Evolutionary conservation across 2,113 vertebrate genomes (phyloP), one percentile per base, ranked within the genome.

Genomic region (Atrichornis clamosus): DNA sequence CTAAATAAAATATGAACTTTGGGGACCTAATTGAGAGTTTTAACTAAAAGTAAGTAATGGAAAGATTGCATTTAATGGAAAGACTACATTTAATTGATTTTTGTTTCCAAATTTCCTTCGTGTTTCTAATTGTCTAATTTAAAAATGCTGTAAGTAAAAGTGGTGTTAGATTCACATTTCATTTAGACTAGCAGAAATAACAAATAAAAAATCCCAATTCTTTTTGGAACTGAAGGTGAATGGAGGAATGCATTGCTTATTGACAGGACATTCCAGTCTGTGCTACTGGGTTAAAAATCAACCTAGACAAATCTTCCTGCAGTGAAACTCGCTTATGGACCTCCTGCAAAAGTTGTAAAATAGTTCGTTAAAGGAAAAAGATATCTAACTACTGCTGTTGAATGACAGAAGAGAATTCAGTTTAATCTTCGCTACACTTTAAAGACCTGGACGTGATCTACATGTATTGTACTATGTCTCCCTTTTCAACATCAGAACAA

Each of bases 1-100:
- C 32, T 65, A 91, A 93, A 91, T 80, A 73, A 95, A 81, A 55
- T 8, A 17, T 46, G 19, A 90, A 67, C 26, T 79, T 88, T 67
- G 6, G 52, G 16, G 26, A 49, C 41, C 16, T 32, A 53, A 24
- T 18, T 62, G 22, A 87, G 37, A 39, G 18, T 70, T 89, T 89
- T 53, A 58, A 53, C n/a, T 65, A 14, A 47, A 44, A 80, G 14
- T 32, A 89, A 59, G 18, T 83, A 89, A 68, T 42, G 41, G 63
- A 79, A 75, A 63, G 11, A 47, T 37, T 55, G 19, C n/a, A 27
- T 55, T 68, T 67, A 82, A 68, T 68, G 39, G 53, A 69, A 60
- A 68, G 52, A 18, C 33, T 69, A 13, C 23, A 12, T 75, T 68
- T 83, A 55, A 80, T 76, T 1, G 15, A 55, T 47, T 49, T 94